Percentiles rank a stretch among this genome's conserved stretches.
Evolutionary conservation across 2,797 vertebrate genomes (phyloP).

Genomic region (Hydrophis major): DNA sequence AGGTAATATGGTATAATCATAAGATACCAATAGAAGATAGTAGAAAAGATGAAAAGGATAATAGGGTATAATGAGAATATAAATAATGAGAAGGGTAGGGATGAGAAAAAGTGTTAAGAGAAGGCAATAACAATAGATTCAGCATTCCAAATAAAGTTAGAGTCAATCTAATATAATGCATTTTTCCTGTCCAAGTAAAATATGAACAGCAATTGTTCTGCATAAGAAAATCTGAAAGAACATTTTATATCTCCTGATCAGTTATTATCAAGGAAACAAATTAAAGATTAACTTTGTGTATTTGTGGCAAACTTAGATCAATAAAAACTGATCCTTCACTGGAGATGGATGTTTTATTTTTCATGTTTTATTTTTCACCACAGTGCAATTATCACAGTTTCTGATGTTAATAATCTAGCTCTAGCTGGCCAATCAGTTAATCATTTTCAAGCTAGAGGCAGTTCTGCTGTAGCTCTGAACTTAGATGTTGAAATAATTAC

Average conservation of each 20-base stretch:
- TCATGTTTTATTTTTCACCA: neutral
- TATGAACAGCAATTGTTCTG: neutral
- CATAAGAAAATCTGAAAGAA: neutral
- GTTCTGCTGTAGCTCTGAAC: neutral
- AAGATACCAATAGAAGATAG: neutral
- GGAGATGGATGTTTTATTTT: neutral
- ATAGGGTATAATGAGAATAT: neutral
- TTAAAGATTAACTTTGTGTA: neutral
- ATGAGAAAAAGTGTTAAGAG: neutral
- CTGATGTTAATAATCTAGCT: neutral
- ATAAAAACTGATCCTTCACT: neutral
- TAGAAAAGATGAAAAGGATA: neutral
- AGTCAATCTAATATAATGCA: neutral
- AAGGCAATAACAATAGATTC: neutral
- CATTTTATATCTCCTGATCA: neutral
- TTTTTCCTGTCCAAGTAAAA: neutral
- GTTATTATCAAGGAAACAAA: neutral
- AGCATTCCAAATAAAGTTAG: neutral
- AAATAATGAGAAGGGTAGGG: neutral
- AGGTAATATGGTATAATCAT: neutral
- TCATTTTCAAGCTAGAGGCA: neutral
- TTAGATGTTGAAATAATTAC: neutral
- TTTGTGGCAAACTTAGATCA: neutral
- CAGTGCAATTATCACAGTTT: neutral
- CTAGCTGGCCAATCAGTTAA: neutral